Evolutionary conservation across 2,888 invertebrate species (phyloP).

Genomic region (Ormyrus thymus): DNA sequence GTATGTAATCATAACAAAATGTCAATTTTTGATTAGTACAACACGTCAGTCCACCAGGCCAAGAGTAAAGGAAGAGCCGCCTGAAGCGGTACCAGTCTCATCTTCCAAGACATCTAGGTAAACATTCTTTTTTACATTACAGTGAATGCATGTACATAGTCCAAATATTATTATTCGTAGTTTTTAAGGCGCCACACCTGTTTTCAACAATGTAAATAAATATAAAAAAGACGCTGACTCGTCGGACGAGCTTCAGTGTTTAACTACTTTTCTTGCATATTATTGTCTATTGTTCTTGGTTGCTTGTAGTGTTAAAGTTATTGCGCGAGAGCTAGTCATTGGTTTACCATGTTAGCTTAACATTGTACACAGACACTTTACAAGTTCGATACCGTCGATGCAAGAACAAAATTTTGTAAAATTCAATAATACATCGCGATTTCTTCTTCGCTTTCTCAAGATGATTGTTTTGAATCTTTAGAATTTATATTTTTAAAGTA

Average conservation of each 20-base stretch:
- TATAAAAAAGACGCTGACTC: constrained; percentile 4
- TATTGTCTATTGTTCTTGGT: constrained; percentile 20
- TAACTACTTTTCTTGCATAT: neutral
- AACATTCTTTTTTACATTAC: constrained; percentile 68
- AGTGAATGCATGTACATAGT: constrained; percentile 65
- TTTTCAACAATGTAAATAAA: constrained; percentile 43
- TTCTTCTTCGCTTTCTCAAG: constrained; percentile 6
- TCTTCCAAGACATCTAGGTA: constrained; percentile 75
- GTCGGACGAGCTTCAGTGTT: constrained; percentile 35
- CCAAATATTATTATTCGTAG: constrained; percentile 40
- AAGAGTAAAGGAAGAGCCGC: constrained; percentile 75
- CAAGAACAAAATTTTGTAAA: constrained; percentile 37
- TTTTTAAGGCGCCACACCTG: constrained; percentile 38
- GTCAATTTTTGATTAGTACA: constrained; percentile 74
- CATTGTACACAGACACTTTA: constrained; percentile 48
- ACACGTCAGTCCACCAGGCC: constrained; percentile 75
- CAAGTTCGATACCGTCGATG: constrained; percentile 32
- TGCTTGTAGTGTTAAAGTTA: constrained; percentile 42
- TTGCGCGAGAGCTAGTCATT: constrained; percentile 17
- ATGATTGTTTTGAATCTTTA: constrained; percentile 30
- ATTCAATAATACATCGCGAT: constrained; percentile 14
- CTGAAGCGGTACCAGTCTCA: constrained; percentile 74
- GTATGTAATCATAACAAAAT: constrained; percentile 67
- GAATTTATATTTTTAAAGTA: constrained; percentile 1
- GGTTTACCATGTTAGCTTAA: constrained; percentile 2